Evolutionary conservation across 1,140 invertebrate genomes (phyloP), one percentile per base, ranked within the genome.

Genomic region (Spodoptera frugiperda): DNA sequence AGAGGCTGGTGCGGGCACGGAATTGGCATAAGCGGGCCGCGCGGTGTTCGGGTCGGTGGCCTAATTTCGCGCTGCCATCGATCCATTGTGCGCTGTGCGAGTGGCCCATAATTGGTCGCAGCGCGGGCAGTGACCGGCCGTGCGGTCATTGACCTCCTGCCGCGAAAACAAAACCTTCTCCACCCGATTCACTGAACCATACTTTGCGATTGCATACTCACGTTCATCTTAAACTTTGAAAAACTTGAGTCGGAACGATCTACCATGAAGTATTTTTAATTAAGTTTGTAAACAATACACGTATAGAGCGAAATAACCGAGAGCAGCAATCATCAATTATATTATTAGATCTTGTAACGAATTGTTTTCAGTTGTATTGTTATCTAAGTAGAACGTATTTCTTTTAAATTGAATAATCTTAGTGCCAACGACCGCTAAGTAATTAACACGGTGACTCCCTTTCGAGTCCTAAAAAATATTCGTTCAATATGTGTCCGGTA

Each of bases 11-110:
- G 73, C 82, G 77, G 80, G 83, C 77, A 76, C 71, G 76, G 63
- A 25, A 33, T 70, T 59, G 63, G 75, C 71, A 79, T 68, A 73
- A 70, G 84, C 80, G 83, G 83, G 79, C 79, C 77, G 81, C 65
- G 85, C 74, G 84, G 79, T 70, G 82, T 82, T 82, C 82, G 85
- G 85, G 86, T 88, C 89, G 86, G 85, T 92, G 92, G 87, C 91
- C 92, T 89, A 92, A 94, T 93, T 93, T 90, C 84, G 89, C 85
- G 87, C 83, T 88, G 90, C 92, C 91, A 94, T 94, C 92, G 92
- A 94, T 94, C 92, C 91, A 94, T 94, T 94, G 92, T 94, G 89
- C 91, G 89, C 85, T 91, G 91, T 91, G 85, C 92, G 92, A 94
- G 92, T 93, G 91, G 90, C 91, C 91, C 91, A 92, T 94, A 94